These are phyloP conservation scores for Diarsia dahlii DNA, from an alignment of 2,888 invertebrate species.

Conservation along the genomic window DNA sequence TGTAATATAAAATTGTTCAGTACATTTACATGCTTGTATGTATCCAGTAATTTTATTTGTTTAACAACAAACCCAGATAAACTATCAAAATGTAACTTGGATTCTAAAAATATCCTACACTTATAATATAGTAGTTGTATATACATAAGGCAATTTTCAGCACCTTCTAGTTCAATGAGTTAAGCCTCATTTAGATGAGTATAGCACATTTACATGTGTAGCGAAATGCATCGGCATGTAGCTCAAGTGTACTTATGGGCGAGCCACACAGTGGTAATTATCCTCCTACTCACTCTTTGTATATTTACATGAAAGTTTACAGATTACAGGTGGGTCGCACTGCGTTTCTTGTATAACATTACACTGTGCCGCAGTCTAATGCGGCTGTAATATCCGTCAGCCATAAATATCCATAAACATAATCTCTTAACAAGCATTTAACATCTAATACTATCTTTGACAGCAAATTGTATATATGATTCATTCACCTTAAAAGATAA, in stretches of 20 bases:
- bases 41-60: conserved; percentile 13
- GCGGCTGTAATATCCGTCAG: background rate
- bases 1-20: conserved; percentile 25
- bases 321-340: background rate
- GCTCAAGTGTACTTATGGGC: background rate
- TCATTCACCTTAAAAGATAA: conserved; percentile 1
- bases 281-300: background rate
- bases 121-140: conserved; percentile 22
- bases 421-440: background rate
- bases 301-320: conserved; percentile 1
- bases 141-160: conserved; percentile 35
- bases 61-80: conserved; percentile 31
- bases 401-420: background rate
- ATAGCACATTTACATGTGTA: conserved; percentile 6
- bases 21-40: conserved; percentile 30
- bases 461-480: conserved; percentile 14
- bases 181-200: conserved; percentile 9
- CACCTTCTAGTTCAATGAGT: conserved; percentile 30
- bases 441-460: background rate
- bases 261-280: background rate
- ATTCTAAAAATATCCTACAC: conserved; percentile 29
- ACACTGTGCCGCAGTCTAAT: background rate
- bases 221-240: background rate
- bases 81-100: conserved; percentile 46
- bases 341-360: background rate